Conservation (phyloP, 35 echinoderm and acorn worm genomes). For the Hemicentrotus pulcherrimus region DNA sequence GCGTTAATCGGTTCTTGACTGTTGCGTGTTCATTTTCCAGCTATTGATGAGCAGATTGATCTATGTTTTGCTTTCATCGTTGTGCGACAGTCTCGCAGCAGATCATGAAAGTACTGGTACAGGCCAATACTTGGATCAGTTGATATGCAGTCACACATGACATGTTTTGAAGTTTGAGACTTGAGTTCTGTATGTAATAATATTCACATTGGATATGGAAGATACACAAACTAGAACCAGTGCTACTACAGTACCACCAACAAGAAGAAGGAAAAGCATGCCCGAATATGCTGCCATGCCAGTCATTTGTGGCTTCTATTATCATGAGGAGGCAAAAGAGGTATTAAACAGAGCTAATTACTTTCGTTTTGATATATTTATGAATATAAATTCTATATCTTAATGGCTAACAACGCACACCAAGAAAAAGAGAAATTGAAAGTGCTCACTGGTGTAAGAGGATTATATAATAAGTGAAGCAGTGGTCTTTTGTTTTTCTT, state of each 20-base stretch:
- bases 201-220: not conserved
- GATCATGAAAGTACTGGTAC: not conserved
- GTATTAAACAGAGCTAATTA: not conserved
- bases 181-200: not conserved
- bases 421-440: too few relatives aligned
- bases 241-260: not conserved
- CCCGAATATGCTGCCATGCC: not conserved
- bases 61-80: too few relatives aligned
- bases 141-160: not conserved
- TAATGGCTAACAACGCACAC: too few relatives aligned
- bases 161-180: not conserved
- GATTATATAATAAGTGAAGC: too few relatives aligned
- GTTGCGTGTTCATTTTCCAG: not conserved
- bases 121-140: not conserved
- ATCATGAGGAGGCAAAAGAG: constrained; percentile 8
- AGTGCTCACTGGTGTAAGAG: too few relatives aligned
- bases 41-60: not conserved
- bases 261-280: not conserved
- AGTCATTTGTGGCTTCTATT: not conserved
- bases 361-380: not conserved
- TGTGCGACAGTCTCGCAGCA: not conserved
- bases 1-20: not conserved
- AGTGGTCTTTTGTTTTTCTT: too few relatives aligned
- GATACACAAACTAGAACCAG: not conserved
- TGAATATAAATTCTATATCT: not conserved